Evolutionary conservation across 2,113 vertebrate species (phyloP).

Genomic region (Syrmaticus mikado): DNA sequence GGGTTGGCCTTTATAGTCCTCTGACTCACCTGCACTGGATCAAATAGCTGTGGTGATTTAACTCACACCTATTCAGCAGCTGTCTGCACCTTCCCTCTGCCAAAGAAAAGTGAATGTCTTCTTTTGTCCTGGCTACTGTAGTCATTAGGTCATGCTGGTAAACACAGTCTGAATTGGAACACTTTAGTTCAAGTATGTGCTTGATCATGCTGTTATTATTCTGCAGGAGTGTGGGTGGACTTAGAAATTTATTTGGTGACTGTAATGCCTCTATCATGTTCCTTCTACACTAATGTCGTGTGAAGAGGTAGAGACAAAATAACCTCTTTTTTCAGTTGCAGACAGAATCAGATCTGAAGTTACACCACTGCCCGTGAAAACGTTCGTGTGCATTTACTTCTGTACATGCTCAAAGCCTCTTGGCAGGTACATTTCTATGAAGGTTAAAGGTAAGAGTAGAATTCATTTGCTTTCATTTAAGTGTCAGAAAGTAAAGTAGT

Average conservation of each 20-base stretch:
- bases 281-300: neutral
- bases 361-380: neutral
- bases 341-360: neutral
- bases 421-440: fast-evolving
- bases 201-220: neutral
- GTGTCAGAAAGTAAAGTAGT: neutral
- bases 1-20: neutral
- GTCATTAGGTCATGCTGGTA: neutral
- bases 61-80: neutral
- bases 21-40: neutral
- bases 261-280: neutral
- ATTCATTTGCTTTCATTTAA: neutral
- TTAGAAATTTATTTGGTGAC: neutral
- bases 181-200: neutral
- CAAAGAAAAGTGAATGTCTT: neutral
- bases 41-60: neutral
- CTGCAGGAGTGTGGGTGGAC: neutral
- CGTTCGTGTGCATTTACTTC: neutral
- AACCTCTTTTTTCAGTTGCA: neutral
- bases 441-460: neutral
- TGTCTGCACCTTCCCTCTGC: neutral
- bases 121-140: neutral
- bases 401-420: neutral
- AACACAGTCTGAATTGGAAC: neutral
- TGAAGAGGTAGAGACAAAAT: neutral